Evolutionary conservation across 2,113 vertebrate genomes (phyloP).

Genomic region (Oncorhynchus clarkii): DNA sequence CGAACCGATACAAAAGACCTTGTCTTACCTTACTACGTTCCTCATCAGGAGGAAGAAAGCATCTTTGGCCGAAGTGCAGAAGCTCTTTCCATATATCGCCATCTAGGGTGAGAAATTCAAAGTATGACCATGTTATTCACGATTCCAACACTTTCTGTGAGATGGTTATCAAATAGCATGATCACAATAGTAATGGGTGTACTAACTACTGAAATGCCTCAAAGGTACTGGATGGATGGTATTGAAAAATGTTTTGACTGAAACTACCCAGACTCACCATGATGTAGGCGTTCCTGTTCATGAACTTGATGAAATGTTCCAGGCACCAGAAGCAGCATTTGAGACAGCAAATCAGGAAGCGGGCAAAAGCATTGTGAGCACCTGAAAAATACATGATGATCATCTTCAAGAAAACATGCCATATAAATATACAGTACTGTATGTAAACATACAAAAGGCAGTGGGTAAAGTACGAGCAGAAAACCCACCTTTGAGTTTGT

Average conservation of each 20-base stretch:
- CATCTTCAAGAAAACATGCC: background rate
- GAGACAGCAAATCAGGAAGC: slow-evolving; percentile 88
- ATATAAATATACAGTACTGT: too few species aligned
- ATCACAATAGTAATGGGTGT: background rate
- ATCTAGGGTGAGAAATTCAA: slow-evolving; percentile 71
- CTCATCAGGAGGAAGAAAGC: slow-evolving; percentile 94
- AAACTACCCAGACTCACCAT: slow-evolving; percentile 79
- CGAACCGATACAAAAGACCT: background rate
- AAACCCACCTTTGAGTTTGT: slow-evolving; percentile 86
- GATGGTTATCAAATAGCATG: background rate
- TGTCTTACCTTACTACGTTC: slow-evolving; percentile 88
- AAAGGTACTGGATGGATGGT: background rate
- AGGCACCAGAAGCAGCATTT: slow-evolving; percentile 98
- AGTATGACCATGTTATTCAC: background rate
- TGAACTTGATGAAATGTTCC: slow-evolving; percentile 90
- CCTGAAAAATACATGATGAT: slow-evolving; percentile 62
- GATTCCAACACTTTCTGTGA: background rate
- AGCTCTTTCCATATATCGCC: slow-evolving; percentile 93
- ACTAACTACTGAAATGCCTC: background rate
- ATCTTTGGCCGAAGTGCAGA: slow-evolving; percentile 90
- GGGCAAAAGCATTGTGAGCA: slow-evolving; percentile 77
- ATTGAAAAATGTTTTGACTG: background rate
- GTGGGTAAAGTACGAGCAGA: slow-evolving; percentile 72
- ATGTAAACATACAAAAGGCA: too few species aligned
- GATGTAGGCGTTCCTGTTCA: slow-evolving; percentile 97